Evolutionary conservation across 1,140 invertebrate species (phyloP).

Genomic region (Calephelis nemesis): DNA sequence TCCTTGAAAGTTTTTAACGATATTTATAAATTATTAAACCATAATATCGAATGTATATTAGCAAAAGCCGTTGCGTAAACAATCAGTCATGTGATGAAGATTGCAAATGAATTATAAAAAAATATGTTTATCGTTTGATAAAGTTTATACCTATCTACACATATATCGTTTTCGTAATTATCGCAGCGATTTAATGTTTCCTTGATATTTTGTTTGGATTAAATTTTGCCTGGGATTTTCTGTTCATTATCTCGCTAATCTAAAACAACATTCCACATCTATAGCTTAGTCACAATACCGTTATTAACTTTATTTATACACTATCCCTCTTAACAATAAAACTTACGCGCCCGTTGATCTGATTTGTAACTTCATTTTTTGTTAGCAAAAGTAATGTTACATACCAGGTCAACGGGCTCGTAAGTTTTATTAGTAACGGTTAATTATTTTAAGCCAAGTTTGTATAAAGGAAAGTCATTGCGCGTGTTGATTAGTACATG

Average conservation of each 20-base stretch:
- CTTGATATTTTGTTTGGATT: constrained; percentile 21
- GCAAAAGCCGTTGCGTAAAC: constrained; percentile 31
- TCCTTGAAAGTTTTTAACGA: background rate
- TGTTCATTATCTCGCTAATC: background rate
- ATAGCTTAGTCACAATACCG: too few relatives aligned
- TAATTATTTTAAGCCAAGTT: too few relatives aligned
- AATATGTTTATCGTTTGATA: constrained; percentile 52
- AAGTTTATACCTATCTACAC: constrained; percentile 55
- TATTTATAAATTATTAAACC: background rate
- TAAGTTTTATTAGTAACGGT: too few relatives aligned
- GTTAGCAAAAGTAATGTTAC: too few relatives aligned
- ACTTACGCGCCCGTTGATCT: too few relatives aligned
- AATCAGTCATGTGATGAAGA: constrained; percentile 51
- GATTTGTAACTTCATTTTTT: too few relatives aligned
- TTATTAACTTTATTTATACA: too few relatives aligned
- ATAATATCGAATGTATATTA: background rate
- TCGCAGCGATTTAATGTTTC: constrained; percentile 37
- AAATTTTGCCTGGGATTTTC: background rate
- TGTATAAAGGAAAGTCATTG: too few relatives aligned
- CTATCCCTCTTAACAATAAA: too few relatives aligned
- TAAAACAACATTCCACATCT: background rate
- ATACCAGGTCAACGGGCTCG: too few relatives aligned
- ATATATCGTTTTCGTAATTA: constrained; percentile 40
- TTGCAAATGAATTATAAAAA: constrained; percentile 65
- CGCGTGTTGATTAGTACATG: too few relatives aligned